Base-by-base conservation (phyloP, 2,797 vertebrate species). In the Alectoris magna region DNA sequence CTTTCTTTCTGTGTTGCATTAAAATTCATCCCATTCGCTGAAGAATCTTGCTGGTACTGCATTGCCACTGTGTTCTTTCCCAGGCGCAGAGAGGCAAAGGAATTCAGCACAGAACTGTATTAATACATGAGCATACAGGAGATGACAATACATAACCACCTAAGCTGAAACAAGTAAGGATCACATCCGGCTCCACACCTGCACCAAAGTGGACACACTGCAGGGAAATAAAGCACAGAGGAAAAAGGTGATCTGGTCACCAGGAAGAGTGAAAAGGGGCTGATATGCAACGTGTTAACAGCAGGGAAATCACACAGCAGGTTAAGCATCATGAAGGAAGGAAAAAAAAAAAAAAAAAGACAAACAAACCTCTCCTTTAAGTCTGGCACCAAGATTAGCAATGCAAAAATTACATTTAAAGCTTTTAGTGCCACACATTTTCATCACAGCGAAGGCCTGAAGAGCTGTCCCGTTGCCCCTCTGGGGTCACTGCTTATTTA, bases 291-390 rank as follows among this genome's bases (percentile, higher is more conserved):
- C 38, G 19, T 3, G 6, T 3, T n/a, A 55, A 51, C 36, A 51
- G 49, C 36, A 51, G 5, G 16, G 16, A 6, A 68, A 29, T 31
- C 15, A 14, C 14, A 5, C 0, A 9, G 5, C 4, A 29, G n/a
- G 4, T 34, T 48, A 63, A 74, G 34, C 13, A 67, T 31, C 31
- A 6, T 31, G 7, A 13, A 79, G 21, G 24, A 55, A 31, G 8
- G 11, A 17, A 62, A 16, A 6, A 23, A 39, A 39, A 36, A 36
- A 21, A n/a, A 31, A 4, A 0, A 39, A 59, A 59, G 59, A 48
- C 13, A 16, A 18, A 34, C 4, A 29, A 74, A 46, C 10, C 48
- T 12, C 8, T 41, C 13, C 38, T 56, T 51, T 39, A 39, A 59
- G 36, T 36, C 71, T 46, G 51, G 29, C 79, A 16, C 0, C 3